Conservation (phyloP, 1,140 invertebrate species). For the Trichonephila clavipes region DNA sequence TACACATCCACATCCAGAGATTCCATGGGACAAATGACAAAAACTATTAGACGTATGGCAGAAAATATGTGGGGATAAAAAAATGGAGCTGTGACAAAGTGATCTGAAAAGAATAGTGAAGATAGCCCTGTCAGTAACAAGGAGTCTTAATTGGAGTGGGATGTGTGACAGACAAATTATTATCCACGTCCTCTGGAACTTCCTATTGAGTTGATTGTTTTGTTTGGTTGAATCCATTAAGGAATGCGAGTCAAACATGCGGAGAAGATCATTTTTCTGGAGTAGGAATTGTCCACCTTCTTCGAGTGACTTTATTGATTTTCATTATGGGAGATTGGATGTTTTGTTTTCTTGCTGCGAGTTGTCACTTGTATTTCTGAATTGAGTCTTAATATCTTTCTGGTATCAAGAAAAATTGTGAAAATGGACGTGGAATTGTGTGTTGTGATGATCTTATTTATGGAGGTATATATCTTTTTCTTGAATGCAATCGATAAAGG, state of each 20-base stretch:
- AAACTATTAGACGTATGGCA: conserved; percentile 31
- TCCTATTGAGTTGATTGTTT: conserved; percentile 16
- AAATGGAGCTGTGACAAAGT: background rate
- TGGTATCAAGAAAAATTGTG: background rate
- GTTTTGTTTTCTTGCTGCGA: conserved; percentile 11
- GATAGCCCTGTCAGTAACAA: conserved; percentile 16
- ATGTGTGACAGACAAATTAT: conserved; percentile 33
- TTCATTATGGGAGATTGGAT: background rate
- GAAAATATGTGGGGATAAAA: background rate
- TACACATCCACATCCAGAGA: background rate
- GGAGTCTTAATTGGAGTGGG: conserved; percentile 7
- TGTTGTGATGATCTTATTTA: no score
- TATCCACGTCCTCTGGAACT: background rate
- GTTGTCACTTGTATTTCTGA: conserved; percentile 15
- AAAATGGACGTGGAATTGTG: no score
- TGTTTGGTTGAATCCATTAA: conserved; percentile 25
- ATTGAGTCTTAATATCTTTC: conserved; percentile 19
- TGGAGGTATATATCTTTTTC: no score
- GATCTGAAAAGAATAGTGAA: conserved; percentile 11
- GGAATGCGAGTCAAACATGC: background rate
- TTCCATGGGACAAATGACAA: background rate
- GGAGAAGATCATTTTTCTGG: conserved; percentile 11
- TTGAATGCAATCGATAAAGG: no score
- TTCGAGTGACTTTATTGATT: background rate
- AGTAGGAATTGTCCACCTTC: background rate